A percentile compares a stretch with the other conserved stretches of the same genome.
Evolutionary conservation across 2,113 vertebrate genomes (phyloP).

Genomic region (Poeciliopsis occidentalis): DNA sequence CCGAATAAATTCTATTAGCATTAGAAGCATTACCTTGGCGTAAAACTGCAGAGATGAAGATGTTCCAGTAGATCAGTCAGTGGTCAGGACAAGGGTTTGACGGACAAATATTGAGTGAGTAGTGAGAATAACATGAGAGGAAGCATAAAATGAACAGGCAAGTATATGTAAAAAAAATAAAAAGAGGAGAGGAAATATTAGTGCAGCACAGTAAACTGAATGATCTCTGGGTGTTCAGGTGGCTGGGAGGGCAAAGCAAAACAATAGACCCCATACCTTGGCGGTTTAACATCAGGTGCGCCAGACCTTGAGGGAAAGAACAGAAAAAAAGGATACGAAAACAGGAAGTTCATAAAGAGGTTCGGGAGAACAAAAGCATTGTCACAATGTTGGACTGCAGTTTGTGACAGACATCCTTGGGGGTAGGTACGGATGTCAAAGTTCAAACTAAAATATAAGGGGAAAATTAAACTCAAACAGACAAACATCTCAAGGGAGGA

Average conservation of each 20-base stretch:
- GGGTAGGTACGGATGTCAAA: constrained; percentile 83
- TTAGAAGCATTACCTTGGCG: constrained; percentile 82
- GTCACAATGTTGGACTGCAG: constrained; percentile 89
- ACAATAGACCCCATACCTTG: constrained; percentile 85
- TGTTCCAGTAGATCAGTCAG: constrained; percentile 84
- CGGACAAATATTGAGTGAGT: constrained; percentile 83
- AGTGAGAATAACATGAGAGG: constrained; percentile 80
- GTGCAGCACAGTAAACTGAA: constrained; percentile 75
- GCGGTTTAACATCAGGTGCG: constrained; percentile 87
- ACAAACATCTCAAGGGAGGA: constrained; percentile 76
- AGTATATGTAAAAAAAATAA: constrained; percentile 49
- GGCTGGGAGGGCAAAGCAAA: constrained; percentile 77
- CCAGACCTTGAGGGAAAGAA: constrained; percentile 89
- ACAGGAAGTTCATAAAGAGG: constrained; percentile 87
- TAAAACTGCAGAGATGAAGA: constrained; percentile 82
- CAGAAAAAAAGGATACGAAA: constrained; percentile 86
- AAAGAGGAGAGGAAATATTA: constrained; percentile 74
- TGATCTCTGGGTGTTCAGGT: constrained; percentile 63
- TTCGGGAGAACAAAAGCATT: constrained; percentile 83
- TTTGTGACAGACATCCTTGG: constrained; percentile 88
- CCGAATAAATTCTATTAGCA: constrained; percentile 74
- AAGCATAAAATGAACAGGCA: constrained; percentile 72
- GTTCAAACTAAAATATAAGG: constrained; percentile 75
- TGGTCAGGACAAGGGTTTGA: constrained; percentile 85
- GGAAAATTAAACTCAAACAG: constrained; percentile 73